Conservation (phyloP, 2,888 invertebrate genomes). For the Drosophila quinaria region DNA sequence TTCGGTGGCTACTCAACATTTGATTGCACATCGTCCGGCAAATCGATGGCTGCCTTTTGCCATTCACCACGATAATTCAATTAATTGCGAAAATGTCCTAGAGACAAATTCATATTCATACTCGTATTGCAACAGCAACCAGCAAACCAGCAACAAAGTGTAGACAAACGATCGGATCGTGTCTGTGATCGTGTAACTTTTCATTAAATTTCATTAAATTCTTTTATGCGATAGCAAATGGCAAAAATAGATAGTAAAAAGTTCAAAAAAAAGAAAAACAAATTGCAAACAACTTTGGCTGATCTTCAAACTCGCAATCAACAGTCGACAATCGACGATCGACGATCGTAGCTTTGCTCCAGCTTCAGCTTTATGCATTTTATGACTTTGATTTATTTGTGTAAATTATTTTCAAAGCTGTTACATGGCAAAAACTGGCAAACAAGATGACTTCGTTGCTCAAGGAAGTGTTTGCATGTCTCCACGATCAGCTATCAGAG, state of each 20-base stretch:
- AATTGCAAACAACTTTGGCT: slow-evolving; percentile 48
- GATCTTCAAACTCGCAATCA: slow-evolving; percentile 48
- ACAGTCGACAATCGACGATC: slow-evolving; percentile 17
- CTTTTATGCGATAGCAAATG: slow-evolving; percentile 79
- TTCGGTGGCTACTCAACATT: slow-evolving; percentile 49
- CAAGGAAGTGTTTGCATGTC: slow-evolving; percentile 69
- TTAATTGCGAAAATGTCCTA: slow-evolving; percentile 82
- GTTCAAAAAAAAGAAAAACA: not conserved
- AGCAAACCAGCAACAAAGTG: slow-evolving; percentile 51
- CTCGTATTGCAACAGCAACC: slow-evolving; percentile 41
- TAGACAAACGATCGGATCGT: slow-evolving; percentile 65
- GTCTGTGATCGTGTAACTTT: slow-evolving; percentile 76
- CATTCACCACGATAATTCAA: slow-evolving; percentile 82
- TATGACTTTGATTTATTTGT: slow-evolving; percentile 79
- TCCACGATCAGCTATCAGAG: slow-evolving; percentile 10
- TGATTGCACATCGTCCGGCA: slow-evolving; percentile 66
- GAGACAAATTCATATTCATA: slow-evolving; percentile 76
- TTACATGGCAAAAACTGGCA: slow-evolving; percentile 53
- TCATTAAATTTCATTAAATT: slow-evolving; percentile 82
- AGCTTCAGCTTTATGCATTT: slow-evolving; percentile 57
- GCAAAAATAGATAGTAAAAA: slow-evolving; percentile 20
- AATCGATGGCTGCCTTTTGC: slow-evolving; percentile 58
- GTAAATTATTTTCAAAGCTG: slow-evolving; percentile 73
- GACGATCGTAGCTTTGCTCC: slow-evolving; percentile 31
- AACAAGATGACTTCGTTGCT: slow-evolving; percentile 35